Evolutionary conservation across 2,888 invertebrate genomes (phyloP), one percentile per base, ranked within the genome.

Genomic region (Artemia sp.): DNA sequence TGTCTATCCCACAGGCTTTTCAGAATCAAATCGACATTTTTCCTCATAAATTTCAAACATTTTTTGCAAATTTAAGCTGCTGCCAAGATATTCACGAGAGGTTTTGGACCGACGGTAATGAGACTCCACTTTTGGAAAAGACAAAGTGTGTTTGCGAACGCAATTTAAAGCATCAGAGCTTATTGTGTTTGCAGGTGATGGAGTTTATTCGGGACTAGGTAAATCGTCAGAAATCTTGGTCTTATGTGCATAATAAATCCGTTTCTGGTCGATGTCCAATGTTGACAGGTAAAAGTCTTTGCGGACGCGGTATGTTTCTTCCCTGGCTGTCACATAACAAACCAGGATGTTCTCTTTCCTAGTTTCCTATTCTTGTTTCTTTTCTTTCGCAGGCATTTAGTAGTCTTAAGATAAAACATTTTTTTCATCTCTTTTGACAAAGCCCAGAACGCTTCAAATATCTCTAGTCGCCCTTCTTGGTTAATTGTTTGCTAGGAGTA

Each of bases 201-300:
- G 58, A 53, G 7, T 7, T 53, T 7, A 4, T 53, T 53, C 7
- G 58, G 7, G 58, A 53, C 58, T 53, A 53, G 58, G 58, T 53
- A 53, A 2, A 53, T 53, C 58, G 4, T 53, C 58, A 53, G 58
- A 53, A 53, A 4, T 53, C 58, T 53, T 53, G 58, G 58, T 53
- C 3, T 53, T 53, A 53, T 53, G 58, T 53, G 58, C 58, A 53
- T 53, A 53, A 14, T 5, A 53, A 53, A 53, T 53, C 58, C 58
- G 3, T 53, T 53, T 53, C 58, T 53, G 58, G 58, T 53, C 58
- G 58, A 53, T 53, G 58, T 53, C 58, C 58, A 53, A 53, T 53
- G 58, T 53, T 53, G 7, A 53, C 58, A 53, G 58, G 58, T 53
- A 53, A 53, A 53, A 53, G 58, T 53, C 58, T 53, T 53, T 53